These are phyloP conservation scores for Sarotherodon lohbergeri DNA, from an alignment of 2,113 vertebrate species.

Conservation along the genomic window DNA sequence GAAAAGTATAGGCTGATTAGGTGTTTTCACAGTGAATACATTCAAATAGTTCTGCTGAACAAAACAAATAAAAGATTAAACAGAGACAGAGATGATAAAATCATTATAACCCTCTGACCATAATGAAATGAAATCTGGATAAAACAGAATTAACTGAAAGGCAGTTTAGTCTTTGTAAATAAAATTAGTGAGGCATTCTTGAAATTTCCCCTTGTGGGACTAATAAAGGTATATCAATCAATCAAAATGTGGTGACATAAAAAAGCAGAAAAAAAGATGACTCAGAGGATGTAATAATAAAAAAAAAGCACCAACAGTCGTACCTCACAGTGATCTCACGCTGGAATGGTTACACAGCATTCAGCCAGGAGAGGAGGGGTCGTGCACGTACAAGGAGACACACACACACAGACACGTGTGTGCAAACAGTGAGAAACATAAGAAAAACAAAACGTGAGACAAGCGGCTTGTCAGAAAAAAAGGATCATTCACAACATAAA, in stretches of 20 bases:
- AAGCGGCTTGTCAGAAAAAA: not conserved
- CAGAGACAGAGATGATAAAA: not conserved
- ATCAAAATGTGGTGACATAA: not conserved
- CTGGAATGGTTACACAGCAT: conserved; percentile 75
- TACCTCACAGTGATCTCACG: conserved; percentile 90
- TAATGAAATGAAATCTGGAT: not conserved
- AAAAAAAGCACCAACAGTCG: conserved; percentile 9
- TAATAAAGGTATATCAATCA: too few species aligned
- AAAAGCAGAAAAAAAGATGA: not conserved
- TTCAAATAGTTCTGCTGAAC: not conserved
- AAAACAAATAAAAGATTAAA: not conserved
- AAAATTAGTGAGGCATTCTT: too few species aligned
- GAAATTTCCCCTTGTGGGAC: too few species aligned
- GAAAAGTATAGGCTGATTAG: not conserved
- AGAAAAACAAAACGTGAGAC: conserved; percentile 7
- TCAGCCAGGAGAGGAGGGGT: conserved; percentile 44
- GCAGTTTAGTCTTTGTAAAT: not conserved
- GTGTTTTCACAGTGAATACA: not conserved
- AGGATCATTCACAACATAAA: not conserved
- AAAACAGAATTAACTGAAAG: not conserved
- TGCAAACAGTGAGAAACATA: not conserved
- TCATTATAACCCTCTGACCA: not conserved
- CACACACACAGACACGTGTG: not conserved
- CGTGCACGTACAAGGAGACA: conserved; percentile 17
- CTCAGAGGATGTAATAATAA: not conserved